Evolutionary conservation across 2,797 vertebrate species (phyloP).

Genomic region (Fringilla coelebs): DNA sequence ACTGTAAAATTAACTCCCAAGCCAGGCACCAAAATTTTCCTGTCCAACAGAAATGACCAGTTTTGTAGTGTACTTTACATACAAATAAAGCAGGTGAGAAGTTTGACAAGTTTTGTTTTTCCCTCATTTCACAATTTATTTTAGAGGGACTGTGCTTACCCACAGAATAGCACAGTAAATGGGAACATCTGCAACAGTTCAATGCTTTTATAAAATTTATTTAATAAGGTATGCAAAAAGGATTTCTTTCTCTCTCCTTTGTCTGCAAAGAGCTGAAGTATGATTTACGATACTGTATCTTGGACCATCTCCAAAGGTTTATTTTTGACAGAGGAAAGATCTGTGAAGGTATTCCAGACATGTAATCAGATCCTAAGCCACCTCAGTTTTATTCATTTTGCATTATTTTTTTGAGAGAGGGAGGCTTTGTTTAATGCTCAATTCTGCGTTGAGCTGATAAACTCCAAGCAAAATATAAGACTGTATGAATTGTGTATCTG

Average conservation of each 20-base stretch:
- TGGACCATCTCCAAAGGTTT: background rate
- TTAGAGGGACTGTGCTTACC: background rate
- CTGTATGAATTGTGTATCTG: background rate
- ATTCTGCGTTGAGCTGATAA: background rate
- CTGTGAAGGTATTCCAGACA: slow-evolving; percentile 5
- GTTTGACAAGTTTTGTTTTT: background rate
- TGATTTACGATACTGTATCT: background rate
- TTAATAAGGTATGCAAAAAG: background rate
- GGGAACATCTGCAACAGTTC: background rate
- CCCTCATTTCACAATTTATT: background rate
- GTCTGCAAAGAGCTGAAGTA: background rate
- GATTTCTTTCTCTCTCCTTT: background rate
- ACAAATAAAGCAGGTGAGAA: background rate
- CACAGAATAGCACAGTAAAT: background rate
- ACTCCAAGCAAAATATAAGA: background rate
- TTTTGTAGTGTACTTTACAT: background rate
- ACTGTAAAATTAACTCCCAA: background rate
- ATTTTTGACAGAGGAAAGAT: background rate
- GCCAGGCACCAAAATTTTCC: background rate
- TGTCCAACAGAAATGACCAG: background rate
- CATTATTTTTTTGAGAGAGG: background rate
- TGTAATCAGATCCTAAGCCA: background rate
- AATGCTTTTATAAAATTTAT: background rate
- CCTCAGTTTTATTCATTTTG: background rate
- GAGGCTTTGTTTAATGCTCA: background rate